These are phyloP conservation scores for Hanleya hanleyi DNA, from an alignment of 2,888 invertebrate species.

Conservation along the genomic window DNA sequence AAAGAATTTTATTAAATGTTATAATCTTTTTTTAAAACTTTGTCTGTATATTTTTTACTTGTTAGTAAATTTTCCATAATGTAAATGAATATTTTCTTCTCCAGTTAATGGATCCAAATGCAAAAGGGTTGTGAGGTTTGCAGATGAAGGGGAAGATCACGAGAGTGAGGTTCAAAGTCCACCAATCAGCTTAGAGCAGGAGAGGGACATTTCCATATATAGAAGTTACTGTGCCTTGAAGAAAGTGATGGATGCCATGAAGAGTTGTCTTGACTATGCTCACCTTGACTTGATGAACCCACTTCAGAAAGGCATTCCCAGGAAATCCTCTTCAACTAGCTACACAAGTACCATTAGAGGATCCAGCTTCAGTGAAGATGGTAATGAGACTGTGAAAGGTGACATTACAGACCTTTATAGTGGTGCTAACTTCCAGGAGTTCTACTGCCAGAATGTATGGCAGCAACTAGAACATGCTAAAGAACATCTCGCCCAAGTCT, in stretches of 20 bases:
- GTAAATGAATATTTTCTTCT: neutral
- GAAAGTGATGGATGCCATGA: constrained; percentile 64
- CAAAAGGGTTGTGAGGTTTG: constrained; percentile 57
- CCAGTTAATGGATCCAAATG: constrained; percentile 29
- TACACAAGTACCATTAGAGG: neutral
- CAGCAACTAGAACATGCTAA: constrained; percentile 46
- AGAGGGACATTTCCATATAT: constrained; percentile 62
- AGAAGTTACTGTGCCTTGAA: constrained; percentile 65
- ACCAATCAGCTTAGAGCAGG: constrained; percentile 57
- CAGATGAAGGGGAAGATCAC: constrained; percentile 24
- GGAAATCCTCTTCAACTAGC: neutral
- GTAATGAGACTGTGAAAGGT: neutral
- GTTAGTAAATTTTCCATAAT: neutral
- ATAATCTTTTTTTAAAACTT: neutral
- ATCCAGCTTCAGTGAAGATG: neutral
- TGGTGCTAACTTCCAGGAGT: constrained; percentile 39
- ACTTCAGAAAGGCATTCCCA: constrained; percentile 27
- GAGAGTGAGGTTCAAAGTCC: constrained; percentile 22
- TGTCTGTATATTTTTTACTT: neutral
- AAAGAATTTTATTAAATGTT: no score
- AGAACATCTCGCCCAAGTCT: constrained; percentile 52
- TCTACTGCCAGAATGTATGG: constrained; percentile 55
- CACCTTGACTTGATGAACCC: constrained; percentile 55
- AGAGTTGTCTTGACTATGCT: constrained; percentile 55
- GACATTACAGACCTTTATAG: neutral